Conservation (phyloP, 2,113 vertebrate species). For the Columbina picui region DNA sequence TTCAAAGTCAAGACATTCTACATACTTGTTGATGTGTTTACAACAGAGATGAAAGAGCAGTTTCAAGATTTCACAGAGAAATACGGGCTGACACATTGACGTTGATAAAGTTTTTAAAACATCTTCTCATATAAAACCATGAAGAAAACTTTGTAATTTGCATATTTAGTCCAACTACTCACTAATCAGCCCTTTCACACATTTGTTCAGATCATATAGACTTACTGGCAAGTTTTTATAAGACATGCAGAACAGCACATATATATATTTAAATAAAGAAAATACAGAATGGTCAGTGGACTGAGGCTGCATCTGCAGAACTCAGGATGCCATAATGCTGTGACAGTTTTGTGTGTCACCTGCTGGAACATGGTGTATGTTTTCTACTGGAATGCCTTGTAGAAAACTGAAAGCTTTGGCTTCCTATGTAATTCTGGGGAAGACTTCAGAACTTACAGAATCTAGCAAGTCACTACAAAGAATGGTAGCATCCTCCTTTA, state of each 20-base stretch:
- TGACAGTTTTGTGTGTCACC: not conserved
- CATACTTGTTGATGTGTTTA: constrained; percentile 76
- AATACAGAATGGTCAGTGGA: not conserved
- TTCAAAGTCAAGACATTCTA: constrained; percentile 76
- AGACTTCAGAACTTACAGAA: not conserved
- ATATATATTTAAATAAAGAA: not conserved
- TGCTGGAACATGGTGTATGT: not conserved
- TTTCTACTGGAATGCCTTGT: not conserved
- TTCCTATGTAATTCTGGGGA: not conserved
- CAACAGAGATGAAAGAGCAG: constrained; percentile 74
- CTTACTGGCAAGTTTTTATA: not conserved
- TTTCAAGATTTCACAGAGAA: constrained; percentile 63
- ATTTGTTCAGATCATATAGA: not conserved
- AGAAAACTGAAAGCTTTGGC: not conserved
- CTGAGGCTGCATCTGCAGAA: not conserved
- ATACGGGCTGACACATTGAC: constrained; percentile 55
- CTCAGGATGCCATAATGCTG: not conserved
- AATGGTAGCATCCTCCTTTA: not conserved
- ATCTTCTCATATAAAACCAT: constrained; percentile 26
- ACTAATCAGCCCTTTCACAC: not conserved
- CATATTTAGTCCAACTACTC: constrained; percentile 56
- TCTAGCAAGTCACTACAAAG: not conserved
- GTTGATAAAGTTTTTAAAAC: constrained; percentile 68
- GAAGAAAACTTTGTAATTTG: constrained; percentile 67
- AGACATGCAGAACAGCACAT: not conserved